phyloP scores from a whole-genome alignment of 1,140 invertebrate species.

The Drosophila chauvacae region DNA sequence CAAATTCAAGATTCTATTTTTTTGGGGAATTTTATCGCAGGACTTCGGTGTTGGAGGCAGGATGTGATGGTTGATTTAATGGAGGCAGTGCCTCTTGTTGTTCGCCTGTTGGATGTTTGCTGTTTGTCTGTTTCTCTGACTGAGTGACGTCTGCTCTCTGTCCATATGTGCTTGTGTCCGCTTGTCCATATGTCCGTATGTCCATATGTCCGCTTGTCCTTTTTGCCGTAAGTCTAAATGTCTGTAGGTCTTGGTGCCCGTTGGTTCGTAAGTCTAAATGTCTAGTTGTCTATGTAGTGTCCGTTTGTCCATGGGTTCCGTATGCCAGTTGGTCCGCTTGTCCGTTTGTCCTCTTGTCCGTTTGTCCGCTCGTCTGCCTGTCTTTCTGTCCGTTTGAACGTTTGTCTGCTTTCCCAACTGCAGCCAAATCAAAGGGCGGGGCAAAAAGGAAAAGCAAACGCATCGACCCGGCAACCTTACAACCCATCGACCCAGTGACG shows the following conservation, averaged over 20 bases:
- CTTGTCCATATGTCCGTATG: conserved; percentile 17
- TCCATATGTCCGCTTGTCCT: conserved; percentile 22
- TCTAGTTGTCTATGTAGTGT: conserved; percentile 18
- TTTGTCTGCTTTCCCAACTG: conserved; percentile 14
- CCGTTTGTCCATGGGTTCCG: conserved; percentile 7
- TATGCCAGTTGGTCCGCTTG: conserved; percentile 2
- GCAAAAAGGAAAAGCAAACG: conserved; percentile 15
- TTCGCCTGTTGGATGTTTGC: conserved; percentile 36
- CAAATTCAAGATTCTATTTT: not conserved
- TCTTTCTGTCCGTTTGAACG: conserved; percentile 1
- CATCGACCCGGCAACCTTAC: conserved; percentile 48
- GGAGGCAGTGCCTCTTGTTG: conserved; percentile 6
- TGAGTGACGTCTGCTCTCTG: conserved; percentile 60
- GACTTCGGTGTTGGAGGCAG: not conserved
- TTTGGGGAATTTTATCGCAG: not conserved
- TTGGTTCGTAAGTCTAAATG: conserved; percentile 23
- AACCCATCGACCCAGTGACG: conserved; percentile 68
- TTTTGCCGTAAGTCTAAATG: conserved; percentile 16
- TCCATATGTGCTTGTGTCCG: not conserved
- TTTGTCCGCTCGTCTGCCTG: conserved; percentile 10
- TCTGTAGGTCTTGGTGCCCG: conserved; percentile 7
- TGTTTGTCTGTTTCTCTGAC: conserved; percentile 59
- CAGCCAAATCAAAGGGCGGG: conserved; percentile 19
- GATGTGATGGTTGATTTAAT: conserved; percentile 7
- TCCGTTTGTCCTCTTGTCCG: not conserved